Conservation (phyloP, 2,113 vertebrate genomes). For the Protobothrops flavoviridis region DNA sequence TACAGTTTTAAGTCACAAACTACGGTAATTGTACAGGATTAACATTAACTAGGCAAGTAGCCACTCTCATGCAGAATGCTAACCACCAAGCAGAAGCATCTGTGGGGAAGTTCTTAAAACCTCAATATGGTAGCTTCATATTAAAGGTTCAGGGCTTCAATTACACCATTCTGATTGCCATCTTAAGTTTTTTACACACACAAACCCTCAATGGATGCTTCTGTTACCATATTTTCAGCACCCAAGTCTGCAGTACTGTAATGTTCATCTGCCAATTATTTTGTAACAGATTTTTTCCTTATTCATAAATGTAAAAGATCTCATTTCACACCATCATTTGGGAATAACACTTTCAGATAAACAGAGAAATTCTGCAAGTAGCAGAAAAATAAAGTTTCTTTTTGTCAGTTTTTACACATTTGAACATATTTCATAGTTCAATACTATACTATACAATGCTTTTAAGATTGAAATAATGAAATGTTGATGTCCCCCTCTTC, state of each 20-base stretch:
- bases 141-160: background rate
- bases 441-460: background rate
- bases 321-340: background rate
- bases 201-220: too few species aligned
- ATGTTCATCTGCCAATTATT: background rate
- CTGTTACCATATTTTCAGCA: background rate
- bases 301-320: background rate
- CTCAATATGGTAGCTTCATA: background rate
- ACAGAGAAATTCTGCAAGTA: background rate
- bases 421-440: background rate
- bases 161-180: background rate
- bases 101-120: background rate
- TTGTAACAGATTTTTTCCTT: background rate
- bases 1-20: background rate
- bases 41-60: background rate
- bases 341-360: background rate
- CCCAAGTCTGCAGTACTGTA: background rate
- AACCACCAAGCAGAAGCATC: background rate
- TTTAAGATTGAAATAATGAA: background rate
- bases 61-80: background rate
- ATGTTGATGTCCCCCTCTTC: background rate
- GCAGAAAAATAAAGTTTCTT: background rate
- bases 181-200: background rate
- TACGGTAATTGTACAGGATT: background rate
- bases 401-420: background rate